A percentile compares a stretch with the other conserved stretches of the same genome.
Evolutionary conservation across 2,113 vertebrate genomes (phyloP).

Genomic region (Perca schrenkii): DNA sequence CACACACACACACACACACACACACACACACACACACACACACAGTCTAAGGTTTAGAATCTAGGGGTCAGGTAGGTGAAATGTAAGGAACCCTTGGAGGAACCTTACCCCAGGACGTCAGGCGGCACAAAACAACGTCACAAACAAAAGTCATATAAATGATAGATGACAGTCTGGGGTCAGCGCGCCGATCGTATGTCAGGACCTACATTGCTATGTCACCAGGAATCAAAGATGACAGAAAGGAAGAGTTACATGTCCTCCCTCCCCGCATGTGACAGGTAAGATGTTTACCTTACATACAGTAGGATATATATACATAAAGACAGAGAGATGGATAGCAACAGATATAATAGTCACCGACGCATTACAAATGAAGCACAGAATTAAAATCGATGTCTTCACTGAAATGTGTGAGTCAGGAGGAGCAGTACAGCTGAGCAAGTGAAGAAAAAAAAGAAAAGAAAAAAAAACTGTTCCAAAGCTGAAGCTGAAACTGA

Average conservation of each 20-base stretch:
- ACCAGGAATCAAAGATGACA: slow-evolving; percentile 17
- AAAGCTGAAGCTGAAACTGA: background rate
- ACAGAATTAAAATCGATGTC: background rate
- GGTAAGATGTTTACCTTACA: background rate
- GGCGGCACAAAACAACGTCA: slow-evolving; percentile 62
- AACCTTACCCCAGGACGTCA: slow-evolving; percentile 60
- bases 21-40: slow-evolving; percentile 3
- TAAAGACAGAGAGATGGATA: background rate
- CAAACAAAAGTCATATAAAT: slow-evolving; percentile 77
- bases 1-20: background rate
- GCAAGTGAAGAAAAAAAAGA: background rate
- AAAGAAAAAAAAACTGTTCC: background rate
- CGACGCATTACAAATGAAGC: no score
- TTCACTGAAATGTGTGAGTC: slow-evolving; percentile 8
- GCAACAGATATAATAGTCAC: background rate
- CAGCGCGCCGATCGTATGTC: slow-evolving; percentile 62
- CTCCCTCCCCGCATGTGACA: background rate
- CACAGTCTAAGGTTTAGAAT: slow-evolving; percentile 50
- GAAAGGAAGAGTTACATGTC: background rate
- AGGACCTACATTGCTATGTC: slow-evolving; percentile 16
- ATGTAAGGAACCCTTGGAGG: slow-evolving; percentile 70
- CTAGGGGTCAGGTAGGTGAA: slow-evolving; percentile 62
- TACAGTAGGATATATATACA: background rate
- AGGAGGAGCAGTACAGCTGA: background rate
- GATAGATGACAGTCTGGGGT: slow-evolving; percentile 73